Base-by-base conservation (phyloP, 1,140 invertebrate genomes). In the Mesaphorura yosii region DNA sequence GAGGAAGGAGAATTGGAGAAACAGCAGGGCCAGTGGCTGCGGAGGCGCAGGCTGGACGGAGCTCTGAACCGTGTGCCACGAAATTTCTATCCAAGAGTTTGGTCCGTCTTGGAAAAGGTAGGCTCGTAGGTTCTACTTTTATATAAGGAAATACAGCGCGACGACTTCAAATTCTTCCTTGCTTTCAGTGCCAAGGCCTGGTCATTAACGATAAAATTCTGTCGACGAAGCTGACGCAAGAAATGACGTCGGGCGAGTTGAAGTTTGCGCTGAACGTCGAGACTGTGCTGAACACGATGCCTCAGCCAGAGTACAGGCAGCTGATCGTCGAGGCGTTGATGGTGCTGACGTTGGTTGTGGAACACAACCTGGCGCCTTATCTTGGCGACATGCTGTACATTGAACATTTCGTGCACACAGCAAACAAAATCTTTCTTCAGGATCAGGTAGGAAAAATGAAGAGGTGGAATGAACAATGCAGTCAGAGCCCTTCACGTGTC, bases 241-340 rank as follows among this genome's bases (percentile, higher is more conserved):
- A 97, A 79, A 98, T 99, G 95, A 98, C 95, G 4, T 80, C 92
- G 0, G 90, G 91, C 28, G 96, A 99, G 70, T 73, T 98, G 53
- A 99, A 99, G 73, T 99, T 98, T 73, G 95, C 95, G 0, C 70
- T 98, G 7, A 88, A 91, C 55, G 92, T 98, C 1, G 96, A 99
- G 71, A 88, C 88, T n/a, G 89, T 95, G 5, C 72, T 99, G 22
- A 99, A 98, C 68, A 83, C 84, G 17, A 95, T 98, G 62, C 90
- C 93, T 0, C 89, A 98, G 69, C 95, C 96, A 7, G 95, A 99
- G 70, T 99, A 98, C 72, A 77, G 96, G 37, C 96, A 99, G 68
- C 69, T 99, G 53, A 83, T 98, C 38, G 94, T 99, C 0, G 96
- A 99, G 72, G 93, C 91, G 10, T 71, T 97, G 5, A 95, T 96